These are phyloP conservation scores for Clepsis dumicolana DNA, from an alignment of 2,888 invertebrate species.

Conservation along the genomic window DNA sequence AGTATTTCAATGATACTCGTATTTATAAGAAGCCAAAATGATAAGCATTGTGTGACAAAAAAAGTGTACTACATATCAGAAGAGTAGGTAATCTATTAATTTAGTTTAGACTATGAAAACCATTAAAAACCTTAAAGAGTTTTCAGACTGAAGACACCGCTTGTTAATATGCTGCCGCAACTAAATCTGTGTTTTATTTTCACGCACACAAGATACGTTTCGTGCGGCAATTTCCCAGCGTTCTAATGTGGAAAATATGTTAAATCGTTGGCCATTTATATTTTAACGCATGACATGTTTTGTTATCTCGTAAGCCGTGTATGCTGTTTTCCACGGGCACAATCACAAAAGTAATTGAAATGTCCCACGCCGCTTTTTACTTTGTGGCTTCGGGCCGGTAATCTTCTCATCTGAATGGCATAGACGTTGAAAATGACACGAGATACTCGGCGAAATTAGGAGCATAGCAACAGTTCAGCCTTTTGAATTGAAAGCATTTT, in stretches of 20 bases:
- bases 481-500: slow-evolving; percentile 54
- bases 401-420: slow-evolving; percentile 25
- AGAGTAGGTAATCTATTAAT: too few relatives aligned
- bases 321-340: slow-evolving; percentile 35
- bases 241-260: slow-evolving; percentile 45
- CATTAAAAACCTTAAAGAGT: not conserved
- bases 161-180: not conserved
- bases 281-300: slow-evolving; percentile 46
- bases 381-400: slow-evolving; percentile 42
- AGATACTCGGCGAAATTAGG: slow-evolving; percentile 10
- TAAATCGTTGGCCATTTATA: slow-evolving; percentile 43
- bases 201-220: slow-evolving; percentile 11
- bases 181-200: not conserved
- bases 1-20: not conserved
- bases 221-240: not conserved
- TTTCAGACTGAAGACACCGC: not conserved
- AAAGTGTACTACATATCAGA: too few relatives aligned
- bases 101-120: not conserved
- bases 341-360: slow-evolving; percentile 54
- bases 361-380: slow-evolving; percentile 51
- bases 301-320: slow-evolving; percentile 51
- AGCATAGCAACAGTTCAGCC: slow-evolving; percentile 34
- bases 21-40: too few relatives aligned
- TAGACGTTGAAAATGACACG: slow-evolving; percentile 15
- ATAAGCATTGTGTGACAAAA: not conserved